Base-by-base conservation (phyloP, 2,797 vertebrate genomes). In the Pipistrellus nathusii region DNA sequence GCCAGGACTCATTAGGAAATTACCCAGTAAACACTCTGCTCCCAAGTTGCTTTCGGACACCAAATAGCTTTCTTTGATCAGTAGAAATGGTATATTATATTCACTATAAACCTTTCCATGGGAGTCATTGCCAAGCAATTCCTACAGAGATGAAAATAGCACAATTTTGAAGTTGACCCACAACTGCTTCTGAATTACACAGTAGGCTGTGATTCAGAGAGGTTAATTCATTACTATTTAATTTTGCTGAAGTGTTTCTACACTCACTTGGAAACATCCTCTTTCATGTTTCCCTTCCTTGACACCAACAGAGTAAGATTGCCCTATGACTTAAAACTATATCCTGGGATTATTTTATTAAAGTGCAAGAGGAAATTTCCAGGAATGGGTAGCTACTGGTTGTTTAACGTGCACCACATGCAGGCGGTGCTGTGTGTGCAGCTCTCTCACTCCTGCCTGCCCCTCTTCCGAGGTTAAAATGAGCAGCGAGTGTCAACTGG, bases 61-160 rank as follows among this genome's bases (percentile, higher is more conserved):
- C 48, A 80, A 77, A 41, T 15, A 88, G 85, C 66, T 78, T 78
- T 77, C 93, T 96, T 94, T 92, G 85, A 93, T 95, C 81, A 71
- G 59, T n/a, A 94, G 44, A 92, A 95, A 88, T 23, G 32, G 38
- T 27, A 20, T 59, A 11, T 12, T n/a, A 21, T 1, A 18, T 25
- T 92, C 59, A 59, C 23, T 7, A 38, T 66, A 17, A 41, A 85
- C 55, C 64, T 21, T 35, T 35, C n/a, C 51, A 2, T 30, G 2
- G 5, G 51, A 44, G 17, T 68, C 78, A 44, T 4, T 32, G 27
- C 72, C 78, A 75, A 71, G 72, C 76, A 93, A 83, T 88, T 95
- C 90, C 90, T 93, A 78, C 80, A 71, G 72, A 75, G 76, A 96
- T 90, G 48, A 14, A 88, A 95, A 93, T 48, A 87, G 12, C 20